These are phyloP conservation scores for Acanthisitta chloris DNA, from an alignment of 2,113 vertebrate species.

Conservation along the genomic window DNA sequence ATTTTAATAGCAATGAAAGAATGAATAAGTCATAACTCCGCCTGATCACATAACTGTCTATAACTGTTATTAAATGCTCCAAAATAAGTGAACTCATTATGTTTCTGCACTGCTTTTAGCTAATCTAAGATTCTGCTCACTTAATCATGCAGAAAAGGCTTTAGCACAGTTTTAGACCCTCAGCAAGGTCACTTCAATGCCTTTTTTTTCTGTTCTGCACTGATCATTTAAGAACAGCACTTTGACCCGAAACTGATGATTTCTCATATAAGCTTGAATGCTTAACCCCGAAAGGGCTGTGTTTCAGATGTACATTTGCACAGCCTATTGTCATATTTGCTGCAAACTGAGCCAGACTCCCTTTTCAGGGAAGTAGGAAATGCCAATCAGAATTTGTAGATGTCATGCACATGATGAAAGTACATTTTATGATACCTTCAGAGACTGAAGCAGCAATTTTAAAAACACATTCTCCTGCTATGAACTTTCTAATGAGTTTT, in stretches of 20 bases:
- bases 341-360: conserved; percentile 59
- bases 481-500: conserved; percentile 39
- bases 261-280: conserved; percentile 72
- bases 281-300: conserved; percentile 69
- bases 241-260: conserved; percentile 79
- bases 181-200: conserved; percentile 82
- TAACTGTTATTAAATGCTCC: conserved; percentile 88
- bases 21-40: conserved; percentile 87
- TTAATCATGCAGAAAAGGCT: conserved; percentile 84
- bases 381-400: conserved; percentile 67
- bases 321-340: conserved; percentile 72
- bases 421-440: conserved; percentile 43
- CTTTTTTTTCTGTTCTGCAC: conserved; percentile 69
- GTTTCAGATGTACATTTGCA: conserved; percentile 68
- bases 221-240: conserved; percentile 80
- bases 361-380: conserved; percentile 60
- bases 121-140: conserved; percentile 84
- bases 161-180: conserved; percentile 79
- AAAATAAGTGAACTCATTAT: conserved; percentile 88
- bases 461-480: conserved; percentile 10
- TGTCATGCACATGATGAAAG: conserved; percentile 18
- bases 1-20: conserved; percentile 89
- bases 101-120: conserved; percentile 85
- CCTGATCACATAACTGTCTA: conserved; percentile 89
- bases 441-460: conserved; percentile 13